phyloP scores from a whole-genome alignment of 2,888 invertebrate genomes.

The Scaptomyza flava region DNA sequence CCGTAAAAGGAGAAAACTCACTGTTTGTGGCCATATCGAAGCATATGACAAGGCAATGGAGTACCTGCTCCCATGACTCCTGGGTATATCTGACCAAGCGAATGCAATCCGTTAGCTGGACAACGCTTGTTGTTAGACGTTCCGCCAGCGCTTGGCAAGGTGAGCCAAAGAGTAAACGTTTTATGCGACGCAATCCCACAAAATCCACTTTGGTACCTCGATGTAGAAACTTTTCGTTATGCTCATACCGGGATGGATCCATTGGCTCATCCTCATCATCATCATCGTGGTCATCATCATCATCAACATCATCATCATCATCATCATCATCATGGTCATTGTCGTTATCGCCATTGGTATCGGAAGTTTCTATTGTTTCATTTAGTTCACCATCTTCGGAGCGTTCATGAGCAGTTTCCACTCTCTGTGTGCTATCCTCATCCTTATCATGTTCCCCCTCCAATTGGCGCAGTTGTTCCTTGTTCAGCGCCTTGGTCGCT shows the following conservation, averaged over 20 bases:
- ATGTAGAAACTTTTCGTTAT: slow-evolving; percentile 33
- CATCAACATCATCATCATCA: slow-evolving; percentile 33
- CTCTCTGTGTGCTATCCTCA: slow-evolving; percentile 88
- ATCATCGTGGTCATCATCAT: slow-evolving; percentile 49
- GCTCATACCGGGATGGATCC: slow-evolving; percentile 33
- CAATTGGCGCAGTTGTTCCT: slow-evolving; percentile 89
- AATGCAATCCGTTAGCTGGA: slow-evolving; percentile 70
- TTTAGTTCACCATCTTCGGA: slow-evolving; percentile 3
- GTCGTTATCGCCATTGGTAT: slow-evolving; percentile 11
- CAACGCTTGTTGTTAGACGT: slow-evolving; percentile 75
- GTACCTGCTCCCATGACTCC: slow-evolving; percentile 77
- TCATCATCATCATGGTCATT: slow-evolving; percentile 23
- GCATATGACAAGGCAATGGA: slow-evolving; percentile 88
- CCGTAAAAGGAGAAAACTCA: slow-evolving; percentile 61
- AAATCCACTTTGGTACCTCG: slow-evolving; percentile 87
- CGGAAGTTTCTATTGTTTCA: background rate
- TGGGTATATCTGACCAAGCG: slow-evolving; percentile 55
- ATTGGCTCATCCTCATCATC: slow-evolving; percentile 65
- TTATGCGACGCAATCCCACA: slow-evolving; percentile 84
- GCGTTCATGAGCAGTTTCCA: slow-evolving; percentile 1
- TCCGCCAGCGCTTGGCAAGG: slow-evolving; percentile 74
- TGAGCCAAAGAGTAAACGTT: slow-evolving; percentile 84
- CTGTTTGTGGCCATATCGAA: slow-evolving; percentile 91
- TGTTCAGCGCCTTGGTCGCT: slow-evolving; percentile 87
- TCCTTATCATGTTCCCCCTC: slow-evolving; percentile 95